A percentile compares a stretch with the other conserved stretches of the same genome.
Evolutionary conservation across 2,888 invertebrate species (phyloP).

Genomic region (Rhingia campestris): DNA sequence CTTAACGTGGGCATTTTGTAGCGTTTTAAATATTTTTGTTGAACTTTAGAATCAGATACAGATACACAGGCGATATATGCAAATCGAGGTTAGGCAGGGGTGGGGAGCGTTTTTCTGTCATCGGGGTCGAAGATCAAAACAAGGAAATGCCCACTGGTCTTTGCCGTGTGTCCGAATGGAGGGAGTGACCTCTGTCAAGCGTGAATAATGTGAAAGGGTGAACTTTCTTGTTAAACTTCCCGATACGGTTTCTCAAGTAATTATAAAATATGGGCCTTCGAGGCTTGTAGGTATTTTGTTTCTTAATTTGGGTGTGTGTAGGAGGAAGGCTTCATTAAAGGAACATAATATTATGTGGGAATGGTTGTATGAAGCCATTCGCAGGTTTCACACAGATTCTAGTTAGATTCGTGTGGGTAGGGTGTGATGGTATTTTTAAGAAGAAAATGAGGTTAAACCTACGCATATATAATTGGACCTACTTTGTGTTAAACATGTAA

Average conservation of each 20-base stretch:
- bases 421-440: no score
- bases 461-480: no score
- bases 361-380: no score
- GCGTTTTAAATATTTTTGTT: conserved; percentile 31
- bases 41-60: conserved; percentile 31
- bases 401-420: no score
- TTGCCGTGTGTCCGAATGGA: conserved; percentile 32
- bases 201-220: conserved; percentile 67
- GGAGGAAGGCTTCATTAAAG: conserved; percentile 4
- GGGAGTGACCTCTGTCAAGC: conserved; percentile 63
- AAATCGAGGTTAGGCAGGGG: conserved; percentile 19
- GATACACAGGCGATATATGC: conserved; percentile 44
- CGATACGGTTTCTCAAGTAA: conserved; percentile 30
- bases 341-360: not conserved
- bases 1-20: conserved; percentile 46
- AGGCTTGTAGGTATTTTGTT: not conserved
- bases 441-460: no score
- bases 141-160: conserved; percentile 31
- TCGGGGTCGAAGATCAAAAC: conserved; percentile 23
- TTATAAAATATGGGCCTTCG: conserved; percentile 29
- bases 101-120: conserved; percentile 11
- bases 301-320: not conserved
- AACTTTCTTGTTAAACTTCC: conserved; percentile 35
- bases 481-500: no score
- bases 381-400: no score